Evolutionary conservation across 2,888 invertebrate genomes (phyloP).

Genomic region (Nemotelus pantherinus): DNA sequence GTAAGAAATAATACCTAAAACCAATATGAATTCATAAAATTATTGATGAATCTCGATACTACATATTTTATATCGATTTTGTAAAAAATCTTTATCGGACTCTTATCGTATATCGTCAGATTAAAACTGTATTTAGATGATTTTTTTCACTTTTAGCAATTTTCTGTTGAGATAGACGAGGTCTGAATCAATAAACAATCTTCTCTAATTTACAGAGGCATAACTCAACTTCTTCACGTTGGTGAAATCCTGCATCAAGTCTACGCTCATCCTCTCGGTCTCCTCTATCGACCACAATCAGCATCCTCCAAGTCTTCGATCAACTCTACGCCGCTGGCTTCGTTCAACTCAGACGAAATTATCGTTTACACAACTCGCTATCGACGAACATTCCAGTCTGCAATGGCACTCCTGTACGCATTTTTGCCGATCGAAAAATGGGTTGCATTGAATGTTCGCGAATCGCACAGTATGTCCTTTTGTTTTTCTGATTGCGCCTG

Average conservation of each 20-base stretch:
- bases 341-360: constrained; percentile 69
- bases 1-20: too few species aligned
- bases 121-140: too few species aligned
- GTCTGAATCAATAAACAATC: too few species aligned
- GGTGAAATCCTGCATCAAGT: constrained; percentile 74
- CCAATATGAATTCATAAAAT: too few species aligned
- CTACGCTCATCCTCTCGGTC: constrained; percentile 66
- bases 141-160: too few species aligned
- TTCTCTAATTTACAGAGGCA: constrained; percentile 67
- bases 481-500: constrained; percentile 90
- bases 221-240: constrained; percentile 82
- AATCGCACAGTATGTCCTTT: constrained; percentile 84
- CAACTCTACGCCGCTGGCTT: constrained; percentile 60
- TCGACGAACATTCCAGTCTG: constrained; percentile 90
- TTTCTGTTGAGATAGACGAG: too few species aligned
- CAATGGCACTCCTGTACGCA: constrained; percentile 79
- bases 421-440: constrained; percentile 75
- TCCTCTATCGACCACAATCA: constrained; percentile 57
- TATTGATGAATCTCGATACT: too few species aligned
- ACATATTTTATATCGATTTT: too few species aligned
- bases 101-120: too few species aligned
- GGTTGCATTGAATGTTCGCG: constrained; percentile 73
- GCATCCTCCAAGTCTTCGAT: constrained; percentile 53
- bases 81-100: too few species aligned
- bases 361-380: constrained; percentile 84